phyloP scores from a whole-genome alignment of 1,140 invertebrate genomes.

The Nephila pilipes region DNA sequence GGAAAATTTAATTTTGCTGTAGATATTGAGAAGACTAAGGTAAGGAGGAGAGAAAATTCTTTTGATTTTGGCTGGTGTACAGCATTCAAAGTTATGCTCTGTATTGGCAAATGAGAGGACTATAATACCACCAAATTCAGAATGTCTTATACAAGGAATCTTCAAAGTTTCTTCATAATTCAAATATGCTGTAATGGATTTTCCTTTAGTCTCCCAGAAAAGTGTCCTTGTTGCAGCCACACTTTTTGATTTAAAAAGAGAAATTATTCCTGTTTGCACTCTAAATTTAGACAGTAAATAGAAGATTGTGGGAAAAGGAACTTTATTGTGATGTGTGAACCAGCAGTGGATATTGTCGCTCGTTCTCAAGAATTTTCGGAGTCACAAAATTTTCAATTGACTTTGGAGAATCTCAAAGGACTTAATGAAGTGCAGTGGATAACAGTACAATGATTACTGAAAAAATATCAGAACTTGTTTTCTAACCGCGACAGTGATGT shows the following conservation, averaged over 20 bases:
- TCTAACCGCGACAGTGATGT: no score
- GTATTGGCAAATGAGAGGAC: not conserved
- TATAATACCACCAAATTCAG: not conserved
- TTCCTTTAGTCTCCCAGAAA: not conserved
- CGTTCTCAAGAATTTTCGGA: no score
- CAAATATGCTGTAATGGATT: not conserved
- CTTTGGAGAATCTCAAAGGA: no score
- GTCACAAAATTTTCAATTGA: no score
- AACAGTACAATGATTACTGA: no score
- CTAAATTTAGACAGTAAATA: no score
- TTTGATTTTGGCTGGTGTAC: not conserved
- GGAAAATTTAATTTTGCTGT: not conserved
- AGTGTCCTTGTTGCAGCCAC: not conserved
- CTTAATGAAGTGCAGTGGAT: no score
- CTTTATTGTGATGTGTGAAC: no score
- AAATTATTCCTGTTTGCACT: not conserved
- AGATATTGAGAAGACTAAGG: not conserved
- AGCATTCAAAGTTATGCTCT: not conserved
- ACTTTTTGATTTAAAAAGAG: not conserved
- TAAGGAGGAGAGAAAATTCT: not conserved
- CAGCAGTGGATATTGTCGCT: no score
- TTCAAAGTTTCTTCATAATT: not conserved
- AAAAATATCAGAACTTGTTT: no score
- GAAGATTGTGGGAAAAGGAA: no score
- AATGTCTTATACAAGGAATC: not conserved